Conservation (phyloP, 2,888 invertebrate species). For the Lithodes maja region DNA sequence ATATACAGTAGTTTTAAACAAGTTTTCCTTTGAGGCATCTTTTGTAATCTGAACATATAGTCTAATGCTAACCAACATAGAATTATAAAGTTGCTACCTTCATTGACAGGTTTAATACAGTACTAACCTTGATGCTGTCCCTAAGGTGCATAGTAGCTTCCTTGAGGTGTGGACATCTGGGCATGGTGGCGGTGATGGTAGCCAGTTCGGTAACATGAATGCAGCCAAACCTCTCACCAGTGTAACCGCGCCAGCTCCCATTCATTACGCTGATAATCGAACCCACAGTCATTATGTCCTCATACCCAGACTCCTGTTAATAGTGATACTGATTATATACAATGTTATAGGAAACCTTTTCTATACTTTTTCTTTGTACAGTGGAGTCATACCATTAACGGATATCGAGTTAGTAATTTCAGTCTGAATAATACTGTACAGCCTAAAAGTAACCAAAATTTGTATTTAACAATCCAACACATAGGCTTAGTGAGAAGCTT, state of each 20-base stretch:
- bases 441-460: too few species aligned
- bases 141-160: conserved; percentile 40
- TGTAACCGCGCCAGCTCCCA: conserved; percentile 51
- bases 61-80: too few species aligned
- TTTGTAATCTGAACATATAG: background rate
- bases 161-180: conserved; percentile 33
- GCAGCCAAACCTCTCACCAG: conserved; percentile 33
- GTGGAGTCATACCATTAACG: too few species aligned
- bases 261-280: conserved; percentile 33
- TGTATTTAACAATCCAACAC: too few species aligned
- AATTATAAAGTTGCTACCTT: too few species aligned
- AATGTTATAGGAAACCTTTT: too few species aligned
- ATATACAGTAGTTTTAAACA: too few species aligned
- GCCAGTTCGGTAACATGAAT: conserved; percentile 51
- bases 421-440: too few species aligned
- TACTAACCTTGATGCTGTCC: conserved; percentile 43
- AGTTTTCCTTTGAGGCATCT: background rate
- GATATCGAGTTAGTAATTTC: too few species aligned
- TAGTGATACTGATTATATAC: background rate
- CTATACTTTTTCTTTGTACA: too few species aligned
- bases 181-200: background rate
- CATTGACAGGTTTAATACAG: too few species aligned
- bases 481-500: too few species aligned
- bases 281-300: conserved; percentile 29
- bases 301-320: conserved; percentile 47